Base-by-base conservation (phyloP, 2,888 invertebrate genomes). In the Ormyrus thymus region DNA sequence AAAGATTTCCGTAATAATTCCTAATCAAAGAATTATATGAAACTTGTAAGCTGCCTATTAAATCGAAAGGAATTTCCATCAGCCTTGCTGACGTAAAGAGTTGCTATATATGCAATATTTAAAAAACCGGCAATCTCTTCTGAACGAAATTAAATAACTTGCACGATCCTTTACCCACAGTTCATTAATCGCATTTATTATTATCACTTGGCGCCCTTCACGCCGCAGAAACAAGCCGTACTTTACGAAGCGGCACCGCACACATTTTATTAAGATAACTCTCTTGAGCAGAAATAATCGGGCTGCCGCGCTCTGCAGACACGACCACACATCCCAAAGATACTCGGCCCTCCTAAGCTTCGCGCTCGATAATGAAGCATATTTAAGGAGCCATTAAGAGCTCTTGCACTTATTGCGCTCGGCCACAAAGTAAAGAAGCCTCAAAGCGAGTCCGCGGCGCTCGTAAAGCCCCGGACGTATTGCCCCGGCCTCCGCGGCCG, bases 381-480 rank as follows among this genome's bases (percentile, higher is more conserved):
- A 80, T 80, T 80, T 76, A 80, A 73, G 64, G 59, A 68, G 50
- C 64, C 53, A 73, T 73, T 80, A 73, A 80, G 13, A 45, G 55
- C 56, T 50, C 61, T 46, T 56, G 64, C 59, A 56, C 62, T 77
- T 74, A 80, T 77, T 59, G 79, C 69, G 55, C 45, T 4, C 29
- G 29, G 4, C 29, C 29, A 4, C 29, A 29, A 29, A 29, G n/a
- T 7, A 50, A 8, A 29, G 65, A 29, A 15, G 65, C 7, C n/a
- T 6, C 45, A 43, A 45, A 6, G 29, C 10, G 2, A 46, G 48
- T 29, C 15, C 10, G 45, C 45, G 43, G 82, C 81, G 83, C 83
- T 86, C 86, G 84, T 87, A 87, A 88, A 88, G 84, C 84, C 83
- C 82, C 81, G 83, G 86, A 87, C 85, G 83, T 86, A 86, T 86